Percentiles rank a stretch among this genome's conserved stretches.
Evolutionary conservation across 1,140 invertebrate genomes (phyloP).

Genomic region (Dendrolimus kikuchii): DNA sequence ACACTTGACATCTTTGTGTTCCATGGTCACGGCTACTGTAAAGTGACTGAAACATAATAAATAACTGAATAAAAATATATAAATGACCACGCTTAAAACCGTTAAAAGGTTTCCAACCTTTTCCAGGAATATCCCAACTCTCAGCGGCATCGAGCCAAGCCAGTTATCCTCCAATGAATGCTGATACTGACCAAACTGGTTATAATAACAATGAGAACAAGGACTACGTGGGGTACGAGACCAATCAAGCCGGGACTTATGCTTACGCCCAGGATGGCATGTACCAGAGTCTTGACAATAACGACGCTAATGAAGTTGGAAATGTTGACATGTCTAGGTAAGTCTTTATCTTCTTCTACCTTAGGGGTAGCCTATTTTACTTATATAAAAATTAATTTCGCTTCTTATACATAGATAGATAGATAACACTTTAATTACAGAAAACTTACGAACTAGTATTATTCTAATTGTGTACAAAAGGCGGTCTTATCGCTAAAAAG

Average conservation of each 20-base stretch:
- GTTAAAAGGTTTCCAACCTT: not conserved
- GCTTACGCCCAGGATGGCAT: conserved; percentile 61
- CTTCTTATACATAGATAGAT: too few species aligned
- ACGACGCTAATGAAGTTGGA: conserved; percentile 36
- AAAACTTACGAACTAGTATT: too few species aligned
- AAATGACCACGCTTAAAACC: too few species aligned
- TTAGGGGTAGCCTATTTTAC: too few species aligned
- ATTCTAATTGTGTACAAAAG: too few species aligned
- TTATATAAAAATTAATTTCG: too few species aligned
- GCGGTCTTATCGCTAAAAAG: too few species aligned
- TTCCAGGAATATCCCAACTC: conserved; percentile 61
- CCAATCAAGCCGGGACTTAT: conserved; percentile 54
- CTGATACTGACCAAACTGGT: conserved; percentile 37
- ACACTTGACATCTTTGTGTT: too few species aligned
- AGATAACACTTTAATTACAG: too few species aligned
- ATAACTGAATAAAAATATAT: too few species aligned
- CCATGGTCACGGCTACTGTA: too few species aligned
- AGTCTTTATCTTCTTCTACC: conserved; percentile 2
- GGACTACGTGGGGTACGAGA: conserved; percentile 65
- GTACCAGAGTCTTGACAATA: conserved; percentile 28
- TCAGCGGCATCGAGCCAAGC: conserved; percentile 63
- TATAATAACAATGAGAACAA: conserved; percentile 47
- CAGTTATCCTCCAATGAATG: conserved; percentile 56
- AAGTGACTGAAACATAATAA: too few species aligned
- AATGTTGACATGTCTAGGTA: conserved; percentile 56